Base-by-base conservation (phyloP, 2,888 invertebrate species). In the Drosophila infuscata region DNA sequence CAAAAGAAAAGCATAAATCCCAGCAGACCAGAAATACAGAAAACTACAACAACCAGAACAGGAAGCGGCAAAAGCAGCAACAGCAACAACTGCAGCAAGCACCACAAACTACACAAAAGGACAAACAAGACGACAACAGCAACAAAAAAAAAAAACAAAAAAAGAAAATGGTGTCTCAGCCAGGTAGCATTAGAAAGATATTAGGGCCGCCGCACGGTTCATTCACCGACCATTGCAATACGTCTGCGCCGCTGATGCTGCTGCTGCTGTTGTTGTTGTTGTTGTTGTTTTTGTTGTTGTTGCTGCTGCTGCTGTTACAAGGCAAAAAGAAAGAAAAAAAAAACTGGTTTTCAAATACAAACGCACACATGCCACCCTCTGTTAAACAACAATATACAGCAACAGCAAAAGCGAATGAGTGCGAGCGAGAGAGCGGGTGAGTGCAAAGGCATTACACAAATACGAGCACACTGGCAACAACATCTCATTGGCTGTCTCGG, bases 401-500 rank as follows among this genome's bases (percentile, higher is more conserved):
- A 81, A 69, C 76, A 59, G 69, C 69, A 64, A 38, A 57, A 30
- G 64, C 65, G 57, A 43, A 48, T 54, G 60, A 73, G 56, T 51
- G 79, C 67, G 32, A 79, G 72, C 75, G 80, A 70, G 80, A 66
- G 82, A 80, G 85, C 41, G 76, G 46, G 46, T 52, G 68, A 82
- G 76, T 52, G 70, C 76, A 74, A 72, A 74, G 72, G 71, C 71
- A 78, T 81, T 82, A 84, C 88, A 88, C 89, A 89, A 82, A 84
- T 82, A 82, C 81, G 60, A 81, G 53, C 73, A 70, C 76, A 70
- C 68, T 69, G 81, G 83, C 84, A 84, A 88, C 91, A 83, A 82
- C 88, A 89, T 91, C 89, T 92, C 92, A 92, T 92, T 92, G 92
- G 91, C 91, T 92, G 89, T 82, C 82, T 82, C 71, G 79, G 79